phyloP scores from a whole-genome alignment of 2,797 vertebrate genomes.

The Zalophus californianus region DNA sequence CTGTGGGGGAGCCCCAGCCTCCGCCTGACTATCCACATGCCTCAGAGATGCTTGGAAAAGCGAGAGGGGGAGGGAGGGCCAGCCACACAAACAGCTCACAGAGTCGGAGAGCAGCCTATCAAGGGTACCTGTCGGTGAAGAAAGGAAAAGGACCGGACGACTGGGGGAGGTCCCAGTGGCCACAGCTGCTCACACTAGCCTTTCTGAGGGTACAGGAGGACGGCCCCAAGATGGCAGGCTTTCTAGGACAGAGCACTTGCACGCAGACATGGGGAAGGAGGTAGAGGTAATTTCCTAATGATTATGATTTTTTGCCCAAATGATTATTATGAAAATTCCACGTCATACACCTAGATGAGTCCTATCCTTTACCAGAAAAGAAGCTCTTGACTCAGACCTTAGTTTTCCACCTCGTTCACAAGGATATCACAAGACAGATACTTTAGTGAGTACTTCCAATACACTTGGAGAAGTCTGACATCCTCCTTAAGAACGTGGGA shows the following conservation, averaged over 20 bases:
- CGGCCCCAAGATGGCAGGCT: background rate
- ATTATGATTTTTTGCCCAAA: background rate
- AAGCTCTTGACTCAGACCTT: background rate
- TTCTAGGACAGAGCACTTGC: background rate
- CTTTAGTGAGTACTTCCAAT: background rate
- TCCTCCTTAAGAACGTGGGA: background rate
- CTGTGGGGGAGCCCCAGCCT: background rate
- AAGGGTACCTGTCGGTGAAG: background rate
- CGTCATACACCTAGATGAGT: background rate
- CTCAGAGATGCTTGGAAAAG: background rate
- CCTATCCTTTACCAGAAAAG: background rate
- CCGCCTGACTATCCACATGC: background rate
- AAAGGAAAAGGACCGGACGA: background rate
- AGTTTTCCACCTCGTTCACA: background rate
- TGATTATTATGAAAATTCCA: background rate
- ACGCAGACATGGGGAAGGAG: background rate
- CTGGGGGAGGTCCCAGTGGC: background rate
- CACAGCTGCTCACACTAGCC: background rate
- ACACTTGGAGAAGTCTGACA: background rate
- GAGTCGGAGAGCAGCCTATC: background rate
- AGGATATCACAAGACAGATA: background rate
- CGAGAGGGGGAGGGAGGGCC: background rate
- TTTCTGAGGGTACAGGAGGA: background rate
- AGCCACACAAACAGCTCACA: background rate
- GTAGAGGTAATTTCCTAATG: background rate